Percentiles rank a stretch among this genome's conserved stretches.
These are phyloP conservation scores for Leptopilina drosophilae DNA, from an alignment of 2,888 invertebrate genomes.

Conservation along the genomic window DNA sequence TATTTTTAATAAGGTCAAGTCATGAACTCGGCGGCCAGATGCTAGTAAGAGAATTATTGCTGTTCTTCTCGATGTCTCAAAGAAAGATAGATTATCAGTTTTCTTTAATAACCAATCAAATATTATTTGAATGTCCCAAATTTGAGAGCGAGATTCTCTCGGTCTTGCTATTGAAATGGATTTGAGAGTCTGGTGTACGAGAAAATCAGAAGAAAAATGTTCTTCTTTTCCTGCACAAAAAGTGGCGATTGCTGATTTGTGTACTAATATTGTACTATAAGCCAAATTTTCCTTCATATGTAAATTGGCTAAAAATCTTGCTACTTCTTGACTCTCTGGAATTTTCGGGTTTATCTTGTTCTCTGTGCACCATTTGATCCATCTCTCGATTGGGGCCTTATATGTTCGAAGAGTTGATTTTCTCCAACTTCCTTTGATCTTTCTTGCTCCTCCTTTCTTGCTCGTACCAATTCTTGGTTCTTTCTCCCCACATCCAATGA, in stretches of 20 bases:
- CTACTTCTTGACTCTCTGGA: neutral
- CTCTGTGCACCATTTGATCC: neutral
- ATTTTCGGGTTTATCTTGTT: neutral
- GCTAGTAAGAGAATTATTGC: conserved; percentile 52
- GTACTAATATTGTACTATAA: conserved; percentile 44
- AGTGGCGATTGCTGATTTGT: conserved; percentile 54
- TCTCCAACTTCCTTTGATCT: neutral
- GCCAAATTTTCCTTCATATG: conserved; percentile 4
- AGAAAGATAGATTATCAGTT: conserved; percentile 26
- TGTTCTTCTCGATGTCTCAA: conserved; percentile 54
- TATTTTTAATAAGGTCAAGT: conserved; percentile 54
- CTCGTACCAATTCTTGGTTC: neutral
- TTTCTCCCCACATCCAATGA: conserved; percentile 40
- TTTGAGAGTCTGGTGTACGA: conserved; percentile 49
- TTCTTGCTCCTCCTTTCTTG: too few relatives aligned
- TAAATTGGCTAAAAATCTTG: conserved; percentile 25
- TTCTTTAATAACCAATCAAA: conserved; percentile 46
- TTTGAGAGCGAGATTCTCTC: conserved; percentile 39
- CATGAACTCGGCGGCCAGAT: conserved; percentile 56
- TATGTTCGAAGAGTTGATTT: neutral
- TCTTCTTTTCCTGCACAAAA: conserved; percentile 46
- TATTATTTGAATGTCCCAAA: conserved; percentile 54
- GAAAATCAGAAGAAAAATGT: conserved; percentile 45
- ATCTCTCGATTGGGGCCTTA: neutral
- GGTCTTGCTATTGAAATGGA: conserved; percentile 49